These are phyloP conservation scores for Gonatopus flavifemur DNA, from an alignment of 1,140 invertebrate species.

Conservation along the genomic window DNA sequence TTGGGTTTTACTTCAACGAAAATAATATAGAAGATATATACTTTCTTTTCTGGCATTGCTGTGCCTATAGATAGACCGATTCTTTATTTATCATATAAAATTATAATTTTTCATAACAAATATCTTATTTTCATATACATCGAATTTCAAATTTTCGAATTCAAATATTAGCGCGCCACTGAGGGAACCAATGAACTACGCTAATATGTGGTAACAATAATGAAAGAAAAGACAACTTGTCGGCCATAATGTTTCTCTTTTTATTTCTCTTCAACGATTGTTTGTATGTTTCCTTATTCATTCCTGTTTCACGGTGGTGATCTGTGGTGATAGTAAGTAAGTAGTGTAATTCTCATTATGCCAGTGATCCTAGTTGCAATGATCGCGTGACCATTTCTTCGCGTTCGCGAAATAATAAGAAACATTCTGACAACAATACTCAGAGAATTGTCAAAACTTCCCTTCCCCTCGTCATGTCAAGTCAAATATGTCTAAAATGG, in stretches of 20 bases:
- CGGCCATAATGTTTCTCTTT: no score
- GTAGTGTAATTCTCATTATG: neutral
- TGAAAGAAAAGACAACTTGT: no score
- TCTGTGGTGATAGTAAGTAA: neutral
- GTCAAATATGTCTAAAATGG: conserved; percentile 68
- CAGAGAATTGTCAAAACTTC: no score
- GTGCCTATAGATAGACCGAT: conserved; percentile 9
- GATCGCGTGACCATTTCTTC: neutral
- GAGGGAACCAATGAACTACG: conserved; percentile 17
- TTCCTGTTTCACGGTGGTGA: conserved; percentile 4
- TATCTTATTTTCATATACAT: no score
- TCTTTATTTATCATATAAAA: neutral
- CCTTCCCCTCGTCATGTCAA: conserved; percentile 40
- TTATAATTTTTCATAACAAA: no score
- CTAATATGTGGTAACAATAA: no score
- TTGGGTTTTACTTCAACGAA: neutral
- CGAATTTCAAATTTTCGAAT: no score
- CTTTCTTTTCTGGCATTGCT: neutral
- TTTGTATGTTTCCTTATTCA: neutral
- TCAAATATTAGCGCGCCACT: neutral
- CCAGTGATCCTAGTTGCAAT: neutral
- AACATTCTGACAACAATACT: neutral
- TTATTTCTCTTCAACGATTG: no score
- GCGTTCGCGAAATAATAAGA: neutral
- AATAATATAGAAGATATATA: neutral